phyloP scores from a whole-genome alignment of 2,797 vertebrate genomes.

The Rhincodon typus region DNA sequence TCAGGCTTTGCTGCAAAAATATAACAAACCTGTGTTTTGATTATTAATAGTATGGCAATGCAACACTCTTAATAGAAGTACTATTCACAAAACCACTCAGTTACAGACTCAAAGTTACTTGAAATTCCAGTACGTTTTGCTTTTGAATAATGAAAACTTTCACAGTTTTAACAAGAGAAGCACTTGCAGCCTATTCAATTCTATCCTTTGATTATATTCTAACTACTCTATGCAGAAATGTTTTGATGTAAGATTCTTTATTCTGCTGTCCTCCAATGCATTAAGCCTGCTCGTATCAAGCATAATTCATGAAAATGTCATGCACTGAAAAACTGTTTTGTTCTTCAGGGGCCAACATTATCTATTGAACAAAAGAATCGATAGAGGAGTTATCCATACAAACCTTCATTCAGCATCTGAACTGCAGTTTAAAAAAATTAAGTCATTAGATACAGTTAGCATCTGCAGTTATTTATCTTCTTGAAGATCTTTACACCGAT shows the following conservation, averaged over 20 bases:
- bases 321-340: not conserved
- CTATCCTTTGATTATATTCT: not conserved
- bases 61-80: not conserved
- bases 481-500: not conserved
- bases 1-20: not conserved
- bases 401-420: slow-evolving; percentile 26
- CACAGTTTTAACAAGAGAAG: not conserved
- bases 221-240: not conserved
- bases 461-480: slow-evolving; percentile 3
- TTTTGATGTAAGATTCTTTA: slow-evolving; percentile 19
- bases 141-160: not conserved
- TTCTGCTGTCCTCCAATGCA: not conserved
- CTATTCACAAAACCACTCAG: not conserved
- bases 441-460: slow-evolving; percentile 1
- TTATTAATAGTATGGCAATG: not conserved
- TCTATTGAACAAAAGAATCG: slow-evolving; percentile 10
- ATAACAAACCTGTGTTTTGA: not conserved
- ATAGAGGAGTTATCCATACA: slow-evolving; percentile 5
- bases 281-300: not conserved
- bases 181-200: not conserved
- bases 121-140: not conserved
- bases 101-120: not conserved
- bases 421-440: slow-evolving; percentile 15
- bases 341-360: not conserved
- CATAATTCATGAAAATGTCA: slow-evolving; percentile 29